Base-by-base conservation (phyloP, 2,113 vertebrate genomes). In the Prinia subflava region DNA sequence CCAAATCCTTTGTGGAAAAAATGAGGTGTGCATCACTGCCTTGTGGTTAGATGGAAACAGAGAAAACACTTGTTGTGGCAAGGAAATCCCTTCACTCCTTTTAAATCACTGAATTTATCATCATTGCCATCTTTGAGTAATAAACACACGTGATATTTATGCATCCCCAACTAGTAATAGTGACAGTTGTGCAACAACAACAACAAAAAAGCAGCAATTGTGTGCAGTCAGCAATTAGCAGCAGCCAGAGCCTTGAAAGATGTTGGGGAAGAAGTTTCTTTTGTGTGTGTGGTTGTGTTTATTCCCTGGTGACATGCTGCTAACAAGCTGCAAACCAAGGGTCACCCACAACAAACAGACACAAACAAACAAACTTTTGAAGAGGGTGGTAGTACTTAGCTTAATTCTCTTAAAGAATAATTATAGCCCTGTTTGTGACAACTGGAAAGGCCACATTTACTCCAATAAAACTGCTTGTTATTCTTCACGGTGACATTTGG, bases 341-440 rank as follows among this genome's bases (percentile, higher is more conserved):
- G 94, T 92, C 84, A 77, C 67, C 91, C 95, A 93, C 87, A 89
- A 90, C 73, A 96, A 95, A 86, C 81, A 86, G 85, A 91, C 92
- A 84, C 76, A 92, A 94, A 74, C 92, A 96, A 96, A 60, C 76
- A 60, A 47, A 42, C 30, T 68, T 92, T 59, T 70, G 91, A 49
- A 42, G 76, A 90, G 60, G 70, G 74, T 92, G 94, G 92, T 77
- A 87, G 80, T 68, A 56, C 83, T 94, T 57, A 78, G 74, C 55
- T 83, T 89, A 79, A 94, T 92, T 94, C 60, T 90, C 96, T 96
- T 97, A 94, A 95, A 84, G 97, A 95, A 88, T 97, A 97, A 97
- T 97, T 98, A 97, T 42, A 88, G 59, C 81, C 56, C 73, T 86
- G 49, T 60, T 52, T 70, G 75, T 94, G 71, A 94, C 78, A 87